A percentile compares a stretch with the other conserved stretches of the same genome.
phyloP scores from a whole-genome alignment of 2,113 vertebrate genomes.

The Gymnocephalus cernua region DNA sequence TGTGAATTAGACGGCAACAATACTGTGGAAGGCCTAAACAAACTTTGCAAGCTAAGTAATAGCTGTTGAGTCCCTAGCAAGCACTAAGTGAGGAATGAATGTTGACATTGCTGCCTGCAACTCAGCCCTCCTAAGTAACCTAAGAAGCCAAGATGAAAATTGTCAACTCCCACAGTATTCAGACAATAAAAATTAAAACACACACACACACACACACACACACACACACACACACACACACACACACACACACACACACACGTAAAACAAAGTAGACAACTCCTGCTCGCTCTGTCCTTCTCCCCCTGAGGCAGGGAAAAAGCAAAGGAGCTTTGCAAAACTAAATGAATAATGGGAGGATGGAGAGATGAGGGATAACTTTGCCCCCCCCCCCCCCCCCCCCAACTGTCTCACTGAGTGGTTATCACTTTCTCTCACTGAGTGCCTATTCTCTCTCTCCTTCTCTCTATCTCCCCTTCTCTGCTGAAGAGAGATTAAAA shows the following conservation, averaged over 20 bases:
- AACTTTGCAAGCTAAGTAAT: slow-evolving; percentile 64
- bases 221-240: slow-evolving; percentile 16
- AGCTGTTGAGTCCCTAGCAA: slow-evolving; percentile 51
- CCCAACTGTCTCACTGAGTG: slow-evolving; percentile 17
- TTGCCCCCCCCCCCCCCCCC: slow-evolving; percentile 8
- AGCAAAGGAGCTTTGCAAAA: slow-evolving; percentile 56
- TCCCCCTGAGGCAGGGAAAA: slow-evolving; percentile 53
- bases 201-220: slow-evolving; percentile 17
- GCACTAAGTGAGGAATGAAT: slow-evolving; percentile 55
- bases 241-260: slow-evolving; percentile 21
- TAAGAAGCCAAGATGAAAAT: slow-evolving; percentile 60
- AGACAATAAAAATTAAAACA: slow-evolving; percentile 64
- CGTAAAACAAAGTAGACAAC: slow-evolving; percentile 38
- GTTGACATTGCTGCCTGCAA: slow-evolving; percentile 58
- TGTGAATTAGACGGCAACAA: slow-evolving; percentile 53
- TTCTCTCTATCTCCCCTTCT: slow-evolving; percentile 7
- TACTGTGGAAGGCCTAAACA: slow-evolving; percentile 54
- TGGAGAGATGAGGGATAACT: slow-evolving; percentile 63
- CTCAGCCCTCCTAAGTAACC: slow-evolving; percentile 40
- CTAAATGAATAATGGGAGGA: slow-evolving; percentile 73
- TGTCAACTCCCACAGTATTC: slow-evolving; percentile 57
- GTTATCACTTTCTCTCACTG: slow-evolving; percentile 67
- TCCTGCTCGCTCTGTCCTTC: slow-evolving; percentile 26
- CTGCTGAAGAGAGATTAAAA: slow-evolving; percentile 76
- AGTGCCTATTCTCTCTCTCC: slow-evolving; percentile 37